Conservation (phyloP, 2,888 invertebrate species). For the Trachelus stipa region DNA sequence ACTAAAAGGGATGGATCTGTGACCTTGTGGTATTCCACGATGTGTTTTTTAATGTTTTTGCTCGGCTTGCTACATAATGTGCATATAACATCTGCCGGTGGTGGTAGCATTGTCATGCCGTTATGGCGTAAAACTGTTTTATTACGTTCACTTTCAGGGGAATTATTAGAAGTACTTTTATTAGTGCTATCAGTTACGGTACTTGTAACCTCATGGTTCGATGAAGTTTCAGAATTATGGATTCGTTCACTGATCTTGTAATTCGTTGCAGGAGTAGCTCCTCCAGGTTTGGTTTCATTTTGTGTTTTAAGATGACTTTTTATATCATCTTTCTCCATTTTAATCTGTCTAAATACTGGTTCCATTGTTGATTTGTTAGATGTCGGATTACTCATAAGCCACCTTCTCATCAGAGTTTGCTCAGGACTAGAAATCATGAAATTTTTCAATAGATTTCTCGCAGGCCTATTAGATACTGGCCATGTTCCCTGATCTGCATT, state of each 20-base stretch:
- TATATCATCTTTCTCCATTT: not conserved
- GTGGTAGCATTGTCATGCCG: not conserved
- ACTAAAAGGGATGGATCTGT: not conserved
- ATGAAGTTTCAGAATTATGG: not conserved
- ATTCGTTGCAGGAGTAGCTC: not conserved
- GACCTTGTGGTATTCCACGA: constrained; percentile 54
- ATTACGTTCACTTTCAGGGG: not conserved
- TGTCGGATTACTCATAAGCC: not conserved
- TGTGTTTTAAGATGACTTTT: not conserved
- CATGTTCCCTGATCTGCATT: not conserved
- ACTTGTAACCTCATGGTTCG: not conserved
- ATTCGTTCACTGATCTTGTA: not conserved
- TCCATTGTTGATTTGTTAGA: not conserved
- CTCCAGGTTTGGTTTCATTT: not conserved
- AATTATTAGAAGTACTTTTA: not conserved
- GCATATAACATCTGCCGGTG: constrained; percentile 36
- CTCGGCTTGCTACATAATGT: constrained; percentile 47
- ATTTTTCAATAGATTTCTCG: not conserved
- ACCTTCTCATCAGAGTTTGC: not conserved
- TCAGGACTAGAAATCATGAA: not conserved
- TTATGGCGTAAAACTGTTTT: not conserved
- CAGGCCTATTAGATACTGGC: not conserved
- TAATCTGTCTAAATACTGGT: not conserved
- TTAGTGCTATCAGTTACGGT: not conserved
- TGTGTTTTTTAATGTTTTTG: constrained; percentile 49